phyloP scores from a whole-genome alignment of 2,113 vertebrate genomes.

The Dasyornis broadbenti region DNA sequence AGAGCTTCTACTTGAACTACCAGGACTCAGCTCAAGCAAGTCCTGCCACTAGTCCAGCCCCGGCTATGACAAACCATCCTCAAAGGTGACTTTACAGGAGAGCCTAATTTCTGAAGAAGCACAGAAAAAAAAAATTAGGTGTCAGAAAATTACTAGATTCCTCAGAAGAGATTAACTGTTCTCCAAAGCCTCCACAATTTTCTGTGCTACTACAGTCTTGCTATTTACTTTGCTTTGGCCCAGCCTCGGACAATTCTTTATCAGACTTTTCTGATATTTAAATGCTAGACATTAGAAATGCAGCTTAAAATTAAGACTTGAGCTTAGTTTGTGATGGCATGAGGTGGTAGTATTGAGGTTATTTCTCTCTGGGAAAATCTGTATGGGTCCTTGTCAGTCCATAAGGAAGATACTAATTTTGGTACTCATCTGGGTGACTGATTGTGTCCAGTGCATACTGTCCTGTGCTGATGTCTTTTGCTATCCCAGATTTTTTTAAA shows the following conservation, averaged over 20 bases:
- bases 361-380: background rate
- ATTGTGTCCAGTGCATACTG: background rate
- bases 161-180: background rate
- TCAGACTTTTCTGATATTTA: background rate
- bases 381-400: background rate
- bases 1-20: constrained; percentile 50
- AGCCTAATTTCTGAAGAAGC: background rate
- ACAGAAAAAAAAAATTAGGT: background rate
- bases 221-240: background rate
- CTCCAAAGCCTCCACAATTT: background rate
- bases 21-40: background rate
- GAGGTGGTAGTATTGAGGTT: background rate
- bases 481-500: background rate
- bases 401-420: background rate
- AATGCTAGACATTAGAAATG: background rate
- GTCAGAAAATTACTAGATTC: background rate
- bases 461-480: constrained; percentile 10
- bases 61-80: background rate
- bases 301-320: background rate
- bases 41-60: background rate
- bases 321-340: background rate
- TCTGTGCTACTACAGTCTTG: background rate
- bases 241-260: background rate
- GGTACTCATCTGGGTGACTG: background rate
- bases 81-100: background rate